These are phyloP conservation scores for Drosophila pullipes DNA, from an alignment of 2,888 invertebrate genomes.

Conservation along the genomic window DNA sequence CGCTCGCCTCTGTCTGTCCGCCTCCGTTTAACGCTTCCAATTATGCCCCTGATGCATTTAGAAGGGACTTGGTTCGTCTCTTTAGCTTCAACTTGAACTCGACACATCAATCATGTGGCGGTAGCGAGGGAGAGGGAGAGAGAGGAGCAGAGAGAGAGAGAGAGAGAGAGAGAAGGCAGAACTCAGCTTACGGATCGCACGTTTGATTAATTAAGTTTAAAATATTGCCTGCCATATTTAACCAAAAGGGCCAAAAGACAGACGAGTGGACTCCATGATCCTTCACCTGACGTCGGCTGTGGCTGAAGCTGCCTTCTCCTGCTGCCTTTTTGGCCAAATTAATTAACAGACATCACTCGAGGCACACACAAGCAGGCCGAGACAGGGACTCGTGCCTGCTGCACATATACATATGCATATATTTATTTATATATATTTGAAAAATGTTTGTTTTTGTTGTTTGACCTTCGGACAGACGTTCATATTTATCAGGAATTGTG, in stretches of 20 bases:
- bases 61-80: constrained; percentile 15
- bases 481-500: constrained; percentile 74
- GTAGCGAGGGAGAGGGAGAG: not conserved
- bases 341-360: constrained; percentile 71
- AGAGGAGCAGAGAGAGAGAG: not conserved
- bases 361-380: constrained; percentile 19
- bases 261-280: constrained; percentile 43
- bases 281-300: constrained; percentile 38
- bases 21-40: constrained; percentile 81
- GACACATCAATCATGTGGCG: constrained; percentile 63
- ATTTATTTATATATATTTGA: constrained; percentile 46
- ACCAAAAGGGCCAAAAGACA: constrained; percentile 55
- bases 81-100: constrained; percentile 11
- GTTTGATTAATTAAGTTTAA: constrained; percentile 79
- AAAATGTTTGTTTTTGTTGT: constrained; percentile 71
- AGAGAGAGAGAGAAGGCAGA: constrained; percentile 20
- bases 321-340: constrained; percentile 59
- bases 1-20: constrained; percentile 69
- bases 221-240: constrained; percentile 77
- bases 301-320: constrained; percentile 9
- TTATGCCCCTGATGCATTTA: constrained; percentile 43
- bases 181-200: constrained; percentile 50
- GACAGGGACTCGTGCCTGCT: constrained; percentile 19
- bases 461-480: constrained; percentile 22
- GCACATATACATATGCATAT: constrained; percentile 10